These are phyloP conservation scores for Oreocharis arfaki DNA, from an alignment of 2,113 vertebrate genomes.

Conservation along the genomic window DNA sequence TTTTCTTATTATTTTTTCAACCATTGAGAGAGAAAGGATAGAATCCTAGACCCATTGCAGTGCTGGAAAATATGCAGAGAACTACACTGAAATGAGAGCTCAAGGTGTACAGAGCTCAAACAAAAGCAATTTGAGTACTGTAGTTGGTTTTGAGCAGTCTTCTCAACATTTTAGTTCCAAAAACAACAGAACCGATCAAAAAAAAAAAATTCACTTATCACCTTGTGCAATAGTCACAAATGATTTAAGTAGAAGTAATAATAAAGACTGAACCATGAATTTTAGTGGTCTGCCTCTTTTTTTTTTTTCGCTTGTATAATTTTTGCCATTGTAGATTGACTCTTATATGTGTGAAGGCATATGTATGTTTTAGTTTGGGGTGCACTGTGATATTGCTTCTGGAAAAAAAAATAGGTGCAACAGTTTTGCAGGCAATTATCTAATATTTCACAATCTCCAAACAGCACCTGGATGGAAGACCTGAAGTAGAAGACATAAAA, in stretches of 20 bases:
- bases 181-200: not conserved
- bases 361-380: not conserved
- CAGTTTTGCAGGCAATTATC: not conserved
- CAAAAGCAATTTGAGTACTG: not conserved
- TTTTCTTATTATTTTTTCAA: not conserved
- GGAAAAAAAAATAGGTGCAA: not conserved
- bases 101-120: not conserved
- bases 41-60: not conserved
- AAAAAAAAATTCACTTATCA: not conserved
- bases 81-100: not conserved
- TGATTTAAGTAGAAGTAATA: not conserved
- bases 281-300: not conserved
- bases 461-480: not conserved
- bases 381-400: not conserved
- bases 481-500: not conserved
- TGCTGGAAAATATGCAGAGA: not conserved
- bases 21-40: not conserved
- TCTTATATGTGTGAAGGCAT: not conserved
- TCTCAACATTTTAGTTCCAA: not conserved
- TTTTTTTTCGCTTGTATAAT: not conserved
- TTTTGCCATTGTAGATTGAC: not conserved
- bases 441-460: not conserved
- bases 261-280: not conserved
- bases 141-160: not conserved
- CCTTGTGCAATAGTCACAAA: not conserved